These are phyloP conservation scores for Prunella fulvescens DNA, from an alignment of 2,113 vertebrate species.

Conservation along the genomic window DNA sequence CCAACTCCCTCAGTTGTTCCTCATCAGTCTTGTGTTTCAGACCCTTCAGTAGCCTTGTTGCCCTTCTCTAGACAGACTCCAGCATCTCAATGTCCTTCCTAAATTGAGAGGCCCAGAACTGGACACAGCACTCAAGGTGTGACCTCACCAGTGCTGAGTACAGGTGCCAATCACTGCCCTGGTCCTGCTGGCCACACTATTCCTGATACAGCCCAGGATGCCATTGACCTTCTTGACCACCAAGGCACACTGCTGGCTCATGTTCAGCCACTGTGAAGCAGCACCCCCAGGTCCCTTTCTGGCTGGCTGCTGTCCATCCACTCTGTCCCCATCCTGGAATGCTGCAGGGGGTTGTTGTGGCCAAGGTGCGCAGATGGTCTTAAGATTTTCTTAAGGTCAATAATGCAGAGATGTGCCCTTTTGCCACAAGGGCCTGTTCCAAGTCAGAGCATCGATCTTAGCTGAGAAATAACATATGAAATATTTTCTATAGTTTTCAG, in stretches of 20 bases:
- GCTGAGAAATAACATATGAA: background rate
- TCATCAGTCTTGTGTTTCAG: background rate
- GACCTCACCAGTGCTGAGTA: accelerated
- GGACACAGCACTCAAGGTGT: background rate
- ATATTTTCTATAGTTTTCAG: background rate
- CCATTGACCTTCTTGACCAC: background rate
- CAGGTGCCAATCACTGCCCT: too few species aligned
- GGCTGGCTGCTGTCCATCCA: background rate
- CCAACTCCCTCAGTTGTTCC: background rate
- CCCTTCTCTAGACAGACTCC: background rate
- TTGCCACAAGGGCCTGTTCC: background rate
- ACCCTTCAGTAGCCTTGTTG: background rate
- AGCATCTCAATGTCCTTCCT: background rate
- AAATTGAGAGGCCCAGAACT: background rate
- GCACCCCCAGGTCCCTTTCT: background rate
- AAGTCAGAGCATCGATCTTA: background rate
- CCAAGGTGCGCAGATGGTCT: background rate
- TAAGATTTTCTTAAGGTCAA: background rate
- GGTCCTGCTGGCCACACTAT: background rate
- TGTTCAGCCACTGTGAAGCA: background rate
- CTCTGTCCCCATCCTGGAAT: background rate
- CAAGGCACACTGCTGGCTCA: background rate
- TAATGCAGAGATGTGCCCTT: background rate
- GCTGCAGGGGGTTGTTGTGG: background rate
- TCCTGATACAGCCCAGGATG: background rate